phyloP scores from a whole-genome alignment of 1,140 invertebrate genomes.

The Drosophila willistoni region DNA sequence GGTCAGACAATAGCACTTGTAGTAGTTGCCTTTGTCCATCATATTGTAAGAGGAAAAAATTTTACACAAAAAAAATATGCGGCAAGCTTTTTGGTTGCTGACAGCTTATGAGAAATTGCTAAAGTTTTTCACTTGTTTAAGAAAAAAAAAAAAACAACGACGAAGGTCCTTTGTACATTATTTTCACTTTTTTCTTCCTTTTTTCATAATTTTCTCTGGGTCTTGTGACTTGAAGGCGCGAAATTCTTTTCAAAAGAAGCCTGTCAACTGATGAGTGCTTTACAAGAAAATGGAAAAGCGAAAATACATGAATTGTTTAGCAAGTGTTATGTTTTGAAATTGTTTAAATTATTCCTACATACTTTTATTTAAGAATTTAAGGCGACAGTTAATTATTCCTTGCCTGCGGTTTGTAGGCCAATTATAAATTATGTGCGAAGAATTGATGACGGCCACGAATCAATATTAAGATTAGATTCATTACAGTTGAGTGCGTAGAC shows the following conservation, averaged over 20 bases:
- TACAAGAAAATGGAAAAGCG: not conserved
- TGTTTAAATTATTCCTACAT: not conserved
- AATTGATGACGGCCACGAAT: not conserved
- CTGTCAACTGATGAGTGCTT: conserved; percentile 5
- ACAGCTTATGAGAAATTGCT: conserved; percentile 7
- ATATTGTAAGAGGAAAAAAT: not conserved
- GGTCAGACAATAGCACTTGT: conserved; percentile 4
- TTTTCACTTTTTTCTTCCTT: not conserved
- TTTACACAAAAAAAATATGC: not conserved
- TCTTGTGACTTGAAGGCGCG: conserved; percentile 5
- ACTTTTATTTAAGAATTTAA: conserved; percentile 7
- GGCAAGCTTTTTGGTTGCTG: not conserved
- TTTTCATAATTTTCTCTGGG: conserved; percentile 1
- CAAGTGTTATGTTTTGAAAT: not conserved
- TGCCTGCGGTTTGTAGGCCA: not conserved
- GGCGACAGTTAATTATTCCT: not conserved
- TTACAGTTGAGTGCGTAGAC: conserved; percentile 12
- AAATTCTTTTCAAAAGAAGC: conserved; percentile 11
- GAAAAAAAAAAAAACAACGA: conserved; percentile 4
- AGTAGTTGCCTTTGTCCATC: not conserved
- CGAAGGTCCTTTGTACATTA: conserved; percentile 4
- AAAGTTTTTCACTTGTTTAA: conserved; percentile 2
- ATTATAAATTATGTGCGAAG: not conserved
- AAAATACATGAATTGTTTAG: not conserved
- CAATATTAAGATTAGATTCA: conserved; percentile 14